phyloP scores from a whole-genome alignment of 2,113 vertebrate genomes.

The Silurus meridionalis region DNA sequence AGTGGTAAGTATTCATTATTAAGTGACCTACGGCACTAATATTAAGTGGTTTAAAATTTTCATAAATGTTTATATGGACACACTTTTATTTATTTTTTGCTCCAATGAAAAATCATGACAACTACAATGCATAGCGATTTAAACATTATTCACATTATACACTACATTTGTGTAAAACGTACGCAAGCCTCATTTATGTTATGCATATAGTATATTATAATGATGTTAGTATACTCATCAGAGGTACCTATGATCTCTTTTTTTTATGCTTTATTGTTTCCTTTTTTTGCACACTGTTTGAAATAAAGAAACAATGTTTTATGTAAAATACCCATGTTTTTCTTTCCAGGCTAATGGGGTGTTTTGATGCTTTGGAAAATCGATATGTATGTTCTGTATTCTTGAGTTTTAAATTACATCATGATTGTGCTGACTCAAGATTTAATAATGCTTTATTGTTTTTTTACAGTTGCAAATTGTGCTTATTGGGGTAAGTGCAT shows the following conservation, averaged over 20 bases:
- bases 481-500: conserved; percentile 74
- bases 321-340: not conserved
- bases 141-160: not conserved
- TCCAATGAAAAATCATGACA: not conserved
- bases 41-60: not conserved
- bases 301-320: not conserved
- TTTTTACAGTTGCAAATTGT: conserved; percentile 73
- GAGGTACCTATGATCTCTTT: too few species aligned
- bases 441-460: conserved; percentile 18
- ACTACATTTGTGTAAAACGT: not conserved
- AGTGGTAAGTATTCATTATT: conserved; percentile 76
- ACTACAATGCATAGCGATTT: not conserved
- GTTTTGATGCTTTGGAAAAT: conserved; percentile 92
- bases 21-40: not conserved
- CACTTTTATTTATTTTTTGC: not conserved
- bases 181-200: not conserved
- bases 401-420: not conserved
- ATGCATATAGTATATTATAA: too few species aligned
- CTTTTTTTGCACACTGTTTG: not conserved
- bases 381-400: conserved; percentile 84
- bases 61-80: not conserved
- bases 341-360: conserved; percentile 87
- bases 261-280: too few species aligned
- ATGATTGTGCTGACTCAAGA: not conserved
- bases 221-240: too few species aligned